Conservation (phyloP, 2,888 invertebrate genomes). For the Pristionchus arcanus region DNA sequence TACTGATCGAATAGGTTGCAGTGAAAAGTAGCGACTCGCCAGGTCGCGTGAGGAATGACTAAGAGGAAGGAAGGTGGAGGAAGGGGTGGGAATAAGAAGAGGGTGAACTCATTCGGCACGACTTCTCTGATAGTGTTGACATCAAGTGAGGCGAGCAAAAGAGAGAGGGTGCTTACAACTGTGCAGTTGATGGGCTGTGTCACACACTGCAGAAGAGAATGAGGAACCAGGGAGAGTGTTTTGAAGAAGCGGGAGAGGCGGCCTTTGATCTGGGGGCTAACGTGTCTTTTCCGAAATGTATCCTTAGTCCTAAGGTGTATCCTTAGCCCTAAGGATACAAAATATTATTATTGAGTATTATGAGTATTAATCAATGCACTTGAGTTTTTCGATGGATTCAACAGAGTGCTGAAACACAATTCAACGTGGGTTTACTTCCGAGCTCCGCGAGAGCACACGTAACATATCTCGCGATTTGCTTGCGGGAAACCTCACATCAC, state of each 20-base stretch:
- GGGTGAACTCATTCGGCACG: neutral
- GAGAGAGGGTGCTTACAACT: slow-evolving; percentile 1
- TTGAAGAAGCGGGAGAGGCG: neutral
- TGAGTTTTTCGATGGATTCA: too few relatives aligned
- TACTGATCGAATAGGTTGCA: neutral
- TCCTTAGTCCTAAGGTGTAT: too few relatives aligned
- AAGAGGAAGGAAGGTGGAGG: neutral
- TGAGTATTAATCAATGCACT: too few relatives aligned
- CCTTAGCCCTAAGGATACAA: too few relatives aligned
- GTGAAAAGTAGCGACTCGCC: neutral
- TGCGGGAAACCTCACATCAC: neutral
- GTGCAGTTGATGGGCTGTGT: neutral
- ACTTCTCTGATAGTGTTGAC: neutral
- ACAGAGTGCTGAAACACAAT: too few relatives aligned
- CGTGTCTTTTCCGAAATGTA: too few relatives aligned
- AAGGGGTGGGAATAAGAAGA: neutral
- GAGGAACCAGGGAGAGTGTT: neutral
- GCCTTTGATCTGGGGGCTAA: neutral
- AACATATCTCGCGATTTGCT: neutral
- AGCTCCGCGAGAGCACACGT: too few relatives aligned
- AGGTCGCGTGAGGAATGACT: neutral
- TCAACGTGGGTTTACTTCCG: too few relatives aligned
- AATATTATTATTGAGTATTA: too few relatives aligned
- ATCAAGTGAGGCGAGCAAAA: neutral
- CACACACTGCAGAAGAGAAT: slow-evolving; percentile 2